phyloP scores from a whole-genome alignment of 2,797 vertebrate species.

The Alectoris magna region DNA sequence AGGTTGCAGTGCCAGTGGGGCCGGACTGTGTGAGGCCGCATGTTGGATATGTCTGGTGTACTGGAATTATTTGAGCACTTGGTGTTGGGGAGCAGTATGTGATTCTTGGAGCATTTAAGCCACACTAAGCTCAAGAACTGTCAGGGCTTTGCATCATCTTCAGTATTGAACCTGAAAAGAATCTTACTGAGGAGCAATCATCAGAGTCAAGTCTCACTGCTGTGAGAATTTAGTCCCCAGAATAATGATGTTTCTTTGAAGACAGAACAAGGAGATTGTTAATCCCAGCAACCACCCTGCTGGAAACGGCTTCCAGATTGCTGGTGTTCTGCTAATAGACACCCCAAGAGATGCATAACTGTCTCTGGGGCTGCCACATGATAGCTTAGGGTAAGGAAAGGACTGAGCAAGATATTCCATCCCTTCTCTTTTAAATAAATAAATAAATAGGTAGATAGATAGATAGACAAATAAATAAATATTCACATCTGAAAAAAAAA shows the following conservation, averaged over 20 bases:
- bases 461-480: too few relatives aligned
- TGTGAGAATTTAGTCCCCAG: neutral
- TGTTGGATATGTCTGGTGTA: neutral
- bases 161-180: neutral
- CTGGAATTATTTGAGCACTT: neutral
- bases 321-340: neutral
- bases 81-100: neutral
- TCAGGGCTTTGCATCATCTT: neutral
- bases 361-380: neutral
- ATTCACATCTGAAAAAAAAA: neutral
- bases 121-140: neutral
- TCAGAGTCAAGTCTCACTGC: neutral
- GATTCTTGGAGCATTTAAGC: neutral
- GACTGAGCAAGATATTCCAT: rapidly evolving
- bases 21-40: too few relatives aligned
- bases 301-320: neutral
- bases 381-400: neutral
- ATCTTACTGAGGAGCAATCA: neutral
- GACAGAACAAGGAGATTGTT: neutral
- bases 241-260: neutral
- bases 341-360: neutral
- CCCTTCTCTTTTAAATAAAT: neutral
- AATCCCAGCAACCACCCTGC: neutral
- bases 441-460: too few relatives aligned
- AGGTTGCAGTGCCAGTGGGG: too few relatives aligned